Evolutionary conservation across 2,797 vertebrate genomes (phyloP).

Genomic region (Falco naumanni): DNA sequence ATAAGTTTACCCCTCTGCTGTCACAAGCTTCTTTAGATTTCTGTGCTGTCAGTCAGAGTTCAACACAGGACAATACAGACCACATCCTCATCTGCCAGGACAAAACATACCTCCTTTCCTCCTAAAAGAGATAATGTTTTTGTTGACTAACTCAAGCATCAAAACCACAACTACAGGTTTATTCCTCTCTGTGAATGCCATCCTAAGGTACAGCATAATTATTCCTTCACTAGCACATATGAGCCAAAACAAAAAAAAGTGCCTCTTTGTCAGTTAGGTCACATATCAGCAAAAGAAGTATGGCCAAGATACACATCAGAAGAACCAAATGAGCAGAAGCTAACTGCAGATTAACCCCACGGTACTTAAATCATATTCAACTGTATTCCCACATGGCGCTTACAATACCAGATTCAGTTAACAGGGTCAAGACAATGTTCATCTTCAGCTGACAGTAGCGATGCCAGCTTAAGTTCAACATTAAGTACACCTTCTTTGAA

Average conservation of each 20-base stretch:
- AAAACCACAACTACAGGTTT: background rate
- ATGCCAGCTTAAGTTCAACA: background rate
- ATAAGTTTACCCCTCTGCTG: background rate
- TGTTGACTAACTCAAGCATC: background rate
- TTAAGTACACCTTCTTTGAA: background rate
- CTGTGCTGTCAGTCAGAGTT: background rate
- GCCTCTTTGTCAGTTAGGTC: background rate
- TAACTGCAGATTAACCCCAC: background rate
- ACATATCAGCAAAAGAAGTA: background rate
- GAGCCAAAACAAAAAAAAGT: background rate
- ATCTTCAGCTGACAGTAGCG: background rate
- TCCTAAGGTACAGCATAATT: fast-evolving
- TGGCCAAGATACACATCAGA: background rate
- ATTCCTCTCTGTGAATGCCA: background rate
- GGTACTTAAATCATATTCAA: too few relatives aligned
- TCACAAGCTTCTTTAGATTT: background rate
- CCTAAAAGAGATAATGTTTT: fast-evolving
- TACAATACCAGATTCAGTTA: fast-evolving
- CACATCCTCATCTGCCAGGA: background rate
- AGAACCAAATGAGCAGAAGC: background rate
- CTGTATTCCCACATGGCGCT: background rate
- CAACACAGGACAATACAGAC: background rate
- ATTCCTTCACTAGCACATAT: background rate
- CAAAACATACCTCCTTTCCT: background rate
- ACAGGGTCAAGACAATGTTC: background rate